A percentile compares a stretch with the other conserved stretches of the same genome.
Evolutionary conservation across 2,888 invertebrate species (phyloP).

Genomic region (Amphipoea lucens): DNA sequence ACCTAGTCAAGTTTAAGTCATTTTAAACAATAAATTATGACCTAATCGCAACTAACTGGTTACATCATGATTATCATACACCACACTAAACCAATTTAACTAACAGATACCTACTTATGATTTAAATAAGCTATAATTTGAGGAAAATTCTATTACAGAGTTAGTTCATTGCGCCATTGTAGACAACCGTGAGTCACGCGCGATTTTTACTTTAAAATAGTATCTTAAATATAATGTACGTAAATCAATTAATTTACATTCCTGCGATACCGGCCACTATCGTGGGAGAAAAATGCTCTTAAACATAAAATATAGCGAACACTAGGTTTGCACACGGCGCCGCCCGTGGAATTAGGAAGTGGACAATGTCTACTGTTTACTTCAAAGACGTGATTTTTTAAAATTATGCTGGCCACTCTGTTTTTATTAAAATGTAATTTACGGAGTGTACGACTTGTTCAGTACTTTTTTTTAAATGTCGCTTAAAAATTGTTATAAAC

Average conservation of each 20-base stretch:
- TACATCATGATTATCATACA: slow-evolving; percentile 28
- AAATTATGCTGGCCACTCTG: slow-evolving; percentile 1
- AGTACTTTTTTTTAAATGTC: background rate
- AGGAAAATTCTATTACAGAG: slow-evolving; percentile 48
- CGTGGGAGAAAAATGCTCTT: slow-evolving; percentile 55
- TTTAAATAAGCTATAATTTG: slow-evolving; percentile 29
- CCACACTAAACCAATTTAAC: background rate
- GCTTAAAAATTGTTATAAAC: background rate
- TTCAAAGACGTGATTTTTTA: slow-evolving; percentile 8
- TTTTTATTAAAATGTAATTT: slow-evolving; percentile 18
- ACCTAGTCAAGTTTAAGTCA: background rate
- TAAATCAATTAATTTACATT: slow-evolving; percentile 65
- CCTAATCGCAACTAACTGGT: background rate
- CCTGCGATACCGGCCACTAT: slow-evolving; percentile 40
- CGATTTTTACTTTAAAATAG: slow-evolving; percentile 15
- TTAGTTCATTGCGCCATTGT: slow-evolving; percentile 52
- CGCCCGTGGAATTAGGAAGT: slow-evolving; percentile 40
- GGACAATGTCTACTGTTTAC: slow-evolving; percentile 34
- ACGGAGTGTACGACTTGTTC: background rate
- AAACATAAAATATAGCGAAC: slow-evolving; percentile 49
- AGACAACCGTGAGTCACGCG: slow-evolving; percentile 57
- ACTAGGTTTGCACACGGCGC: slow-evolving; percentile 63
- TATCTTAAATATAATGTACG: slow-evolving; percentile 20
- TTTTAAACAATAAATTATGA: background rate
- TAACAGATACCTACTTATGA: background rate